Evolutionary conservation across 2,888 invertebrate genomes (phyloP), one percentile per base, ranked within the genome.

Genomic region (Ichneumon xanthorius): DNA sequence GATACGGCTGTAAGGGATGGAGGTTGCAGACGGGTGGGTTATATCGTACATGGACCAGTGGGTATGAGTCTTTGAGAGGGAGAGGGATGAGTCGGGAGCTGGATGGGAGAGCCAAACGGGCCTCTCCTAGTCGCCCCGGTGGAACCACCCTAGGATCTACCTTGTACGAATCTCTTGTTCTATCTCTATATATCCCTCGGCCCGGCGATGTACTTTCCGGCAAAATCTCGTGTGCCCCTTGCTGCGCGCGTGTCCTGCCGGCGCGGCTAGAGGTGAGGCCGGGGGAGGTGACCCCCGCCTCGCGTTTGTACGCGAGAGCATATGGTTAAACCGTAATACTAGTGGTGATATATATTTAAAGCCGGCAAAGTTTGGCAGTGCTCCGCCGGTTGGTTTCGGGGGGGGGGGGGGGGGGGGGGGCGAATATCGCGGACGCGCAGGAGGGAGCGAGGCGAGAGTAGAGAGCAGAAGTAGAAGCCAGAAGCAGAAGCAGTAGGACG

Each of bases 331-430:
- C 92, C 91, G 91, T 92, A 92, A 92, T 91, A 90, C 92, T 87
- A 84, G 87, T 88, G 91, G 91, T 92, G 92, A 93, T 93, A 93
- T 93, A 93, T 93, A 93, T 94, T 93, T 92, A 92, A 93, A 92
- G 90, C 90, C 87, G 80, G 90, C 88, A 93, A 94, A 93, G 92
- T 93, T 93, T 92, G 92, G 92, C 89, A 90, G 89, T 89, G 37
- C 75, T 67, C 26, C 55, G 79, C 26, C 55, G 76, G 65, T 77
- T 61, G 82, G 81, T 68, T 80, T 68, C 50, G 72, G 40, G 9
- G 1, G 58, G 68, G 70, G 9, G 1, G 58, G 68, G 0, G 9
- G 37, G 33, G 33, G 37, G 37, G 9, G 1, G 58, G 68, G 70
- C 14, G 45, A 16, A 48, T 48, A 48, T 48, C 45, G 80, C 65